Conservation (phyloP, 2,888 invertebrate species). For the Dione vanillae region DNA sequence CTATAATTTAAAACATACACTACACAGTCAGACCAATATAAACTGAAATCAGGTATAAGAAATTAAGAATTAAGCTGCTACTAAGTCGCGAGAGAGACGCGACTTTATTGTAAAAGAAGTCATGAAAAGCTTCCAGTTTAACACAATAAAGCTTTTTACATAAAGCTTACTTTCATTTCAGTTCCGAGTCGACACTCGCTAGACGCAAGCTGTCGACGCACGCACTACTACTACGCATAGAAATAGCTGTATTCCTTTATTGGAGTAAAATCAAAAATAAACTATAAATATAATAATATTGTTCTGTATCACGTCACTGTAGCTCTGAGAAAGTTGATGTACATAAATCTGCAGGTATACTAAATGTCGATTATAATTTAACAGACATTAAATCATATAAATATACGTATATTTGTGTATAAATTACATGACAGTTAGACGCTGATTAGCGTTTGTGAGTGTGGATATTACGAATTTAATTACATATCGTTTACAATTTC, state of each 20-base stretch:
- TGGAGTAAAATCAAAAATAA: background rate
- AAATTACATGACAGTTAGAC: too few relatives aligned
- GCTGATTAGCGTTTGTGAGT: too few relatives aligned
- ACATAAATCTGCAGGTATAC: too few relatives aligned
- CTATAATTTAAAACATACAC: too few relatives aligned
- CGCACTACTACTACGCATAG: slow-evolving; percentile 24
- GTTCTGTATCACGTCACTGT: background rate
- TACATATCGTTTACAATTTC: too few relatives aligned
- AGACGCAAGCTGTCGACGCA: slow-evolving; percentile 16
- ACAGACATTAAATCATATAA: too few relatives aligned
- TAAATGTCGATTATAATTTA: too few relatives aligned
- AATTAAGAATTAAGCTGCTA: background rate
- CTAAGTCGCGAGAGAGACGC: background rate
- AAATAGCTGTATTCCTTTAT: slow-evolving; percentile 8
- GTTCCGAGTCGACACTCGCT: slow-evolving; percentile 9
- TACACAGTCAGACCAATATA: background rate
- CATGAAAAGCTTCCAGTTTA: slow-evolving; percentile 12
- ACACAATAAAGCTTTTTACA: slow-evolving; percentile 25
- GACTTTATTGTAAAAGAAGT: background rate
- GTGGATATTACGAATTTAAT: too few relatives aligned
- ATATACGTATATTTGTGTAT: too few relatives aligned
- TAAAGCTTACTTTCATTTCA: slow-evolving; percentile 8
- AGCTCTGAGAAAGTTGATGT: background rate
- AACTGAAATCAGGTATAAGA: background rate
- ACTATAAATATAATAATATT: background rate